phyloP scores from a whole-genome alignment of 2,888 invertebrate species.

The Pyrgus malvae region DNA sequence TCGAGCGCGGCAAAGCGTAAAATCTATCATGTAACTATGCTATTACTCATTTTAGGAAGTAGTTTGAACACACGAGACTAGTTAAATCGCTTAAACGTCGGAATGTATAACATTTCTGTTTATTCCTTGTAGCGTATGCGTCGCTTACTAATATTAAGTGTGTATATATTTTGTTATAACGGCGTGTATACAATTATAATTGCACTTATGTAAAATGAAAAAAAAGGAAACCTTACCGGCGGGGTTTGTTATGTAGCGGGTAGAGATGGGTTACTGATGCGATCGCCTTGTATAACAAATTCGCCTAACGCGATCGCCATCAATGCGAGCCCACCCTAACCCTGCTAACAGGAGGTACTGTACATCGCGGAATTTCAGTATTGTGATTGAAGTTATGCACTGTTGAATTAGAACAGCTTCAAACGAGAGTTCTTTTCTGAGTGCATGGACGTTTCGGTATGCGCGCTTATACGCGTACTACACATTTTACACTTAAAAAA shows the following conservation, averaged over 20 bases:
- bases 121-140: constrained; percentile 27
- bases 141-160: constrained; percentile 1
- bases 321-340: not conserved
- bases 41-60: constrained; percentile 42
- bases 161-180: constrained; percentile 10
- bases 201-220: constrained; percentile 39
- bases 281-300: not conserved
- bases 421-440: too few species aligned
- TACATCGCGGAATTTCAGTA: constrained; percentile 8
- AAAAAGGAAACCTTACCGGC: constrained; percentile 34
- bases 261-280: not conserved
- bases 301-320: not conserved
- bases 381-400: too few species aligned
- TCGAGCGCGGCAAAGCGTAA: constrained; percentile 46
- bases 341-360: constrained; percentile 9
- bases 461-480: too few species aligned
- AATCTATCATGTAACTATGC: constrained; percentile 43
- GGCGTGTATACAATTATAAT: constrained; percentile 30
- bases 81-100: constrained; percentile 48
- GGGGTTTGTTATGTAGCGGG: constrained; percentile 19
- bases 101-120: constrained; percentile 44
- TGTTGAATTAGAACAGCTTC: too few species aligned
- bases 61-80: constrained; percentile 63
- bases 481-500: too few species aligned
- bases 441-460: too few species aligned